Base-by-base conservation (phyloP, 2,113 vertebrate species). In the Ochotona princeps region DNA sequence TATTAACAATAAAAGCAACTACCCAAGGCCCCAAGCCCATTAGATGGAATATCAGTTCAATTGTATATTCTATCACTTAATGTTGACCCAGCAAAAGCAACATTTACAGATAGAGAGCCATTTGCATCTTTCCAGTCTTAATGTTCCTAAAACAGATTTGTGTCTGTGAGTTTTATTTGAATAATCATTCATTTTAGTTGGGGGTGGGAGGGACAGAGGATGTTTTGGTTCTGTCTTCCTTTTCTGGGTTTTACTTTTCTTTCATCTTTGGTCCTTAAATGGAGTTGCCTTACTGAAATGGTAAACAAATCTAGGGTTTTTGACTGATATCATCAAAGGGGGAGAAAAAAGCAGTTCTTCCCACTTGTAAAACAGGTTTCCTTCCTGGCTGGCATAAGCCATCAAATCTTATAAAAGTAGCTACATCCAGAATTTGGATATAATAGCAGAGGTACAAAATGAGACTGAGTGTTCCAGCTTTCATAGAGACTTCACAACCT, bases 271-370 rank as follows among this genome's bases (percentile, higher is more conserved):
- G 32, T 3, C 38, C 23, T 95, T 87, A 66, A 38, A 30, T 66
- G 5, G 15, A 17, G 26, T 75, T 60, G 12, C 54, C 84, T 51
- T 44, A 8, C 44, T 89, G 63, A 87, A 81, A 73, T 28, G 57
- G 54, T 67, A 93, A 93, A 94, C 87, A 95, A 79, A 87, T 67
- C 13, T 74, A 18, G 84, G 15, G 30, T 91, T 89, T 38, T 81
- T 89, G 12, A 30, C 87, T 91, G 85, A 70, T 69, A 87, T 60
- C 57, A 86, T 76, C 87, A 94, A 86, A 89, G 78, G 2, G 3
- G 14, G 10, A 5, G 4, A 23, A n/a, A 57, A 73, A 72, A 9
- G 7, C 25, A 38, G 17, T 89, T 86, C 47, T 35, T 70, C 47
- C 1, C 26, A 51, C 15, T 88, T 86, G 65, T 92, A 49, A 92